Conservation (phyloP, 2,797 vertebrate species). For the Pipistrellus kuhlii region DNA sequence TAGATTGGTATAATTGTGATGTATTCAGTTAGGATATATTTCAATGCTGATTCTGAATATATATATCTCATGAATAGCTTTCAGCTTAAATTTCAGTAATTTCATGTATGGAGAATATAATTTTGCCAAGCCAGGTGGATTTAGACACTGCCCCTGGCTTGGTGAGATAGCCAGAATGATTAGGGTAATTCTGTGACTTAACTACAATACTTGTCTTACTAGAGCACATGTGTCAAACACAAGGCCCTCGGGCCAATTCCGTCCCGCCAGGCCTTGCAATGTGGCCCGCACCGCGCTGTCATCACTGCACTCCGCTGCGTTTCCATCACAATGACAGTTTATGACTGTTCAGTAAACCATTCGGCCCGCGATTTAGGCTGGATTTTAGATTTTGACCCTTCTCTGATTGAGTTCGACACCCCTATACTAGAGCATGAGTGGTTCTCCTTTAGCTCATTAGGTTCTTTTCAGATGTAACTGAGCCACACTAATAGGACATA, state of each 20-base stretch:
- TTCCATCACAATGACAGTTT: too few relatives aligned
- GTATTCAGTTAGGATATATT: slow-evolving; percentile 30
- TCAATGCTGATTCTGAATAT: slow-evolving; percentile 5
- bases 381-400: too few relatives aligned
- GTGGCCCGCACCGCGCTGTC: too few relatives aligned
- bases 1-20: neutral
- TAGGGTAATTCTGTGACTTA: neutral
- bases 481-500: neutral
- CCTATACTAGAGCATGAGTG: neutral
- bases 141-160: slow-evolving; percentile 47
- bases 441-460: neutral
- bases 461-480: neutral
- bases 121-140: slow-evolving; percentile 36
- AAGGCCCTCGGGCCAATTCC: too few relatives aligned
- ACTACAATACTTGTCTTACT: neutral
- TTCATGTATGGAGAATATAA: slow-evolving; percentile 23
- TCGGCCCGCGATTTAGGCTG: too few relatives aligned
- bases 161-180: neutral
- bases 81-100: slow-evolving; percentile 59
- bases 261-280: too few relatives aligned
- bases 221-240: too few relatives aligned
- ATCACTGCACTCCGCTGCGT: too few relatives aligned
- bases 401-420: too few relatives aligned
- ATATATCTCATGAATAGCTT: neutral
- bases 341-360: too few relatives aligned